Evolutionary conservation across 2,888 invertebrate species (phyloP), one percentile per base, ranked within the genome.

Genomic region (Apodemia mormo): DNA sequence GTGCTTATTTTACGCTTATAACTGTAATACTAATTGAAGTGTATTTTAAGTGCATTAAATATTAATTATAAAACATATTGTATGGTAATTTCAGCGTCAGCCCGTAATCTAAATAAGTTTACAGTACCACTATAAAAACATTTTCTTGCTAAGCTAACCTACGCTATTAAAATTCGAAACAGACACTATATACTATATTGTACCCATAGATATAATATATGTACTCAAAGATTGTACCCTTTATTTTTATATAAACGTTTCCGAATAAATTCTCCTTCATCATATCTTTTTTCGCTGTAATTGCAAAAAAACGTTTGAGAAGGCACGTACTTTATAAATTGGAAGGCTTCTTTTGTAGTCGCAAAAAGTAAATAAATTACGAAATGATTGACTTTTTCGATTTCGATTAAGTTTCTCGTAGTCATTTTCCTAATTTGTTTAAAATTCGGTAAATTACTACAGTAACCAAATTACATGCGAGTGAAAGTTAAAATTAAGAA

Each of bases 261-360:
- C 61, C 30, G 30, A 30, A 61, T 33, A 61, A 49, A 49, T 49
- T 49, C 49, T 49, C 6, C 49, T 49, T 49, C 49, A 49, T 49
- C n/a, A 14, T 6, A 49, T 49, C 14, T 14, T 49, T 30, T 6
- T 61, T 61, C 33, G 5, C 33, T 61, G 29, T 61, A 33, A 61
- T 61, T 61, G 61, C 33, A 1, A 61, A 33, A 33, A 61, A 61
- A 6, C 33, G 61, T 33, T 14, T 61, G 61, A 61, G 6, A 14
- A 30, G 14, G 61, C 61, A 61, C 61, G 61, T 61, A 30, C 33
- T 33, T 30, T 61, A 30, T 30, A 61, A 61, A 61, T 61, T 61
- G 61, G 61, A 61, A 30, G 61, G 61, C 30, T 30, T 30, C 30
- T 33, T 61, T 61, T 61, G 61, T 12, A 61, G 61, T 30, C 56